Conservation (phyloP, 2,888 invertebrate genomes). For the Chloroclystis v-ata region DNA sequence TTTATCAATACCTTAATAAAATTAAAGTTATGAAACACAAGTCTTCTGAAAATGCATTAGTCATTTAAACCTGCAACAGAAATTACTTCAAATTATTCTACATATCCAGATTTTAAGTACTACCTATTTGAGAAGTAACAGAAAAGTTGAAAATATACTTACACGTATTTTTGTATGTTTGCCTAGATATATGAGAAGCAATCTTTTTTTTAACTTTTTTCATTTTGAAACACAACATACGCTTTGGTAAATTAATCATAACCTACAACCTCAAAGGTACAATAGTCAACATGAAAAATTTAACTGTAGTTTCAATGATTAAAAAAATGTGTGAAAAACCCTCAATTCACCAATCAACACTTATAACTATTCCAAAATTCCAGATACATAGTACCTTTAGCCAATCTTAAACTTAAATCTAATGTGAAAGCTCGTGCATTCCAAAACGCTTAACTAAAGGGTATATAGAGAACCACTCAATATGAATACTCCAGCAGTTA, state of each 20-base stretch:
- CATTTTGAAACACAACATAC: neutral
- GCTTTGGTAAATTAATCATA: neutral
- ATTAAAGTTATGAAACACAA: no score
- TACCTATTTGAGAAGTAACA: no score
- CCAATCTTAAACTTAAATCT: no score
- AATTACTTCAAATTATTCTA: neutral
- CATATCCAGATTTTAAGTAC: no score
- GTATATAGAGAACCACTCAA: slow-evolving; percentile 54
- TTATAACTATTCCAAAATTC: no score
- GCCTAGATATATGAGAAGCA: no score
- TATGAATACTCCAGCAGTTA: slow-evolving; percentile 69
- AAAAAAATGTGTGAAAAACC: neutral
- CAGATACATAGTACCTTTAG: no score
- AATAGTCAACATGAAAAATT: slow-evolving; percentile 16
- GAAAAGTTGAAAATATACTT: slow-evolving; percentile 5
- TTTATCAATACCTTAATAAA: no score
- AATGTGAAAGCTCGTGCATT: no score
- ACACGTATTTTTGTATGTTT: neutral
- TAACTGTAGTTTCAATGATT: neutral
- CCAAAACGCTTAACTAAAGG: slow-evolving; percentile 39
- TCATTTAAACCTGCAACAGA: slow-evolving; percentile 7
- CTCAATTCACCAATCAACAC: slow-evolving; percentile 1
- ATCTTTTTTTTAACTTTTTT: no score
- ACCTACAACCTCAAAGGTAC: slow-evolving; percentile 22
- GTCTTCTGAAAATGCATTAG: neutral